Percentiles rank a stretch among this genome's conserved stretches.
These are phyloP conservation scores for Trichomycterus rosablanca DNA, from an alignment of 2,113 vertebrate genomes.

Conservation along the genomic window DNA sequence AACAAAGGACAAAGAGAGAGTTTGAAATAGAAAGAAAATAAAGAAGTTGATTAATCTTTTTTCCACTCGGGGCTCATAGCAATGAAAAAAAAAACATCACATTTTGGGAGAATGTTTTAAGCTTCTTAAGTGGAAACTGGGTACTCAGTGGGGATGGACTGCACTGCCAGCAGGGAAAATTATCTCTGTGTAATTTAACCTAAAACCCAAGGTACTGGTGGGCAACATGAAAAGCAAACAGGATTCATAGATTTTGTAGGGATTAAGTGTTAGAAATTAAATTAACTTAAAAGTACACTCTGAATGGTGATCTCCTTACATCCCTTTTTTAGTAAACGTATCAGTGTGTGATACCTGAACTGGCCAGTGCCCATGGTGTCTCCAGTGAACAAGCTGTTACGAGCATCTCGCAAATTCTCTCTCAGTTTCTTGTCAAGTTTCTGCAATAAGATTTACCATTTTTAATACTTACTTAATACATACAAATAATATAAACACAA, in stretches of 20 bases:
- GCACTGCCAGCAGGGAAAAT: slow-evolving; percentile 8
- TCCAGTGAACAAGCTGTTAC: slow-evolving; percentile 96
- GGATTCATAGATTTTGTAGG: neutral
- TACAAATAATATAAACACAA: neutral
- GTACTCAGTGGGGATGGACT: slow-evolving; percentile 15
- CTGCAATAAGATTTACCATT: slow-evolving; percentile 55
- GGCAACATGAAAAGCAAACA: neutral
- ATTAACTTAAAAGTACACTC: slow-evolving; percentile 2
- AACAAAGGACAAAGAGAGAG: neutral
- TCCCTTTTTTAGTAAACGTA: neutral
- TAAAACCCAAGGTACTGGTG: slow-evolving; percentile 4
- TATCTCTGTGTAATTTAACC: slow-evolving; percentile 25
- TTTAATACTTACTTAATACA: neutral
- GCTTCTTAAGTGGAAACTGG: neutral
- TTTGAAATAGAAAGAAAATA: neutral
- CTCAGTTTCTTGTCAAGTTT: slow-evolving; percentile 97
- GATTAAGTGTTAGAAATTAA: slow-evolving; percentile 11
- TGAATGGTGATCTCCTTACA: neutral
- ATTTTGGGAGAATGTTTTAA: neutral
- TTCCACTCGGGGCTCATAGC: slow-evolving; percentile 5
- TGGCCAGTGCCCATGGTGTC: slow-evolving; percentile 89
- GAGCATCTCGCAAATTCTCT: slow-evolving; percentile 95
- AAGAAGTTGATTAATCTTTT: slow-evolving; percentile 24
- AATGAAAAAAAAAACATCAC: slow-evolving; percentile 18
- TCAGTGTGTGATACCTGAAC: slow-evolving; percentile 76